Evolutionary conservation across 2,797 vertebrate species (phyloP).

Genomic region (Nasua narica): DNA sequence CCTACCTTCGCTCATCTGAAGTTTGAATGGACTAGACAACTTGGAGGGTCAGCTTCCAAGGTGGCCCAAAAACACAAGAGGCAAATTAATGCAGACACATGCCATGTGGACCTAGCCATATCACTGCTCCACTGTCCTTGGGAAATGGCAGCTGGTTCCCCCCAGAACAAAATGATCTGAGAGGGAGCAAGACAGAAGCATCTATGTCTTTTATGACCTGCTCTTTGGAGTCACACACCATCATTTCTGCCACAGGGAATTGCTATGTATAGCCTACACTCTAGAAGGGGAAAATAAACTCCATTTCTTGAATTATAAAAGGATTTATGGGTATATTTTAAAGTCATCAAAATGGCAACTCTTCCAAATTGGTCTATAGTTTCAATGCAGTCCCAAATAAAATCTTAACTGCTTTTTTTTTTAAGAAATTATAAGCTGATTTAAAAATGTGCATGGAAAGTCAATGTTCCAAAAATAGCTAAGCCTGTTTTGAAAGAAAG

Average conservation of each 20-base stretch:
- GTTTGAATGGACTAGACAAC: neutral
- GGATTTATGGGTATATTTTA: neutral
- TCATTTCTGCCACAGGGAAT: neutral
- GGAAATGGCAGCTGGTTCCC: neutral
- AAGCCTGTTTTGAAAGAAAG: constrained; percentile 4
- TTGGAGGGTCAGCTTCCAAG: neutral
- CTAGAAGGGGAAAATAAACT: neutral
- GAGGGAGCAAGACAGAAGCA: neutral
- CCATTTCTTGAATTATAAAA: neutral
- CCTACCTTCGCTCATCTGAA: neutral
- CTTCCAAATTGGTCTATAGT: neutral
- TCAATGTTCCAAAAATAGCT: neutral
- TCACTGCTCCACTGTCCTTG: neutral
- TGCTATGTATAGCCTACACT: neutral
- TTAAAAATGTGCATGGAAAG: neutral
- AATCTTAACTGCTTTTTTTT: neutral
- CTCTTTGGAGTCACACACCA: neutral
- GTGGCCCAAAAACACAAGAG: neutral
- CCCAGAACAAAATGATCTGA: neutral
- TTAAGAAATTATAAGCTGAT: neutral
- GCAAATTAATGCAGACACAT: neutral
- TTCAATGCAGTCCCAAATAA: neutral
- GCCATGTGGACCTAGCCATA: neutral
- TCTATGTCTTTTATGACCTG: neutral
- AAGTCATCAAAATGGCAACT: neutral